Evolutionary conservation across 1,140 invertebrate genomes (phyloP).

Genomic region (Brachionus angularis): DNA sequence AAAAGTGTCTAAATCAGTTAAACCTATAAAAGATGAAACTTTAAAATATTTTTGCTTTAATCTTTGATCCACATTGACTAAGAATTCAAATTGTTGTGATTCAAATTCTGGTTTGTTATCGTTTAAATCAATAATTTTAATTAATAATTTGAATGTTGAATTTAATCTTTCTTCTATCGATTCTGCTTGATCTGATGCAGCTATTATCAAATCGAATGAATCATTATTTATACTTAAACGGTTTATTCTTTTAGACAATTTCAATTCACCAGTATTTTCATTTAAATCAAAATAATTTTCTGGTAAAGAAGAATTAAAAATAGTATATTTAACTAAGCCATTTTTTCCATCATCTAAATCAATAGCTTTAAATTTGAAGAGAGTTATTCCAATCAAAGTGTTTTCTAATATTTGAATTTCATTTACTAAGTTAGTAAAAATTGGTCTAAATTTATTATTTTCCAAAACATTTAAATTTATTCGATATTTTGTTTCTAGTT

Average conservation of each 20-base stretch:
- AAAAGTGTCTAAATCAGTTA: not conserved
- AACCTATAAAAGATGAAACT: not conserved
- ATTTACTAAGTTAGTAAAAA: not conserved
- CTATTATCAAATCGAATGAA: not conserved
- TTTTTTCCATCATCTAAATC: constrained; percentile 9
- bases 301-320: not conserved
- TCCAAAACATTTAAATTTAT: constrained; percentile 10
- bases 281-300: not conserved
- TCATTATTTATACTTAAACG: not conserved
- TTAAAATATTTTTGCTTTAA: not conserved
- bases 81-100: not conserved
- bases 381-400: not conserved
- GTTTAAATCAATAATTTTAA: constrained; percentile 25
- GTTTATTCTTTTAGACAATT: not conserved
- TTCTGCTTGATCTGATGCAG: not conserved
- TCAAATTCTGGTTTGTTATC: not conserved
- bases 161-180: not conserved
- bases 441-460: constrained; percentile 1
- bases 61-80: no score
- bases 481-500: not conserved
- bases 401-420: constrained; percentile 17
- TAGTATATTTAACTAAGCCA: not conserved
- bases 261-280: not conserved
- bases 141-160: not conserved
- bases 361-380: not conserved